Conservation (phyloP, 1,140 invertebrate species). For the Helicoverpa zea region DNA sequence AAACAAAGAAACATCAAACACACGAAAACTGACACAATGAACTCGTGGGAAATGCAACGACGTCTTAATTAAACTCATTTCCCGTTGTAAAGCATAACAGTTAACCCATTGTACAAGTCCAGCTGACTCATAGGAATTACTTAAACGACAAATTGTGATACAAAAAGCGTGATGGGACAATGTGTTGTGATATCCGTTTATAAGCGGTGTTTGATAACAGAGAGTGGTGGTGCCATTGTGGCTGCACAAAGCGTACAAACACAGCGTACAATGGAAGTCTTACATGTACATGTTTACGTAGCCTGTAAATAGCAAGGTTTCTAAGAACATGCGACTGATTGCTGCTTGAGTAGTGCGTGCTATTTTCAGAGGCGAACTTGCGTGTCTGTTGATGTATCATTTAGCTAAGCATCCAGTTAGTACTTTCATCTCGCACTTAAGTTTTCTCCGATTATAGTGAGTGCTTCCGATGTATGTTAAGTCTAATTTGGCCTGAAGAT, state of each 20-base stretch:
- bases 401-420: conserved; percentile 26
- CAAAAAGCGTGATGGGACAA: conserved; percentile 18
- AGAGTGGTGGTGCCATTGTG: conserved; percentile 34
- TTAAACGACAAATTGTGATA: conserved; percentile 26
- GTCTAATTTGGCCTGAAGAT: conserved; percentile 1
- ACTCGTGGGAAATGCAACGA: conserved; percentile 33
- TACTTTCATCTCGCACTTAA: conserved; percentile 31
- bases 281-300: neutral
- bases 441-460: neutral
- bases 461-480: conserved; percentile 7
- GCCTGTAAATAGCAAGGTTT: conserved; percentile 23
- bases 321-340: conserved; percentile 25
- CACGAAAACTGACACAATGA: conserved; percentile 37
- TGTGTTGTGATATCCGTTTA: conserved; percentile 34
- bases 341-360: neutral
- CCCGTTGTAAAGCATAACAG: conserved; percentile 23
- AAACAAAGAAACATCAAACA: conserved; percentile 11
- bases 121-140: conserved; percentile 29
- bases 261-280: conserved; percentile 13
- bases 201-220: conserved; percentile 28
- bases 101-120: conserved; percentile 11
- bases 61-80: conserved; percentile 31
- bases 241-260: neutral
- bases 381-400: conserved; percentile 15
- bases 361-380: conserved; percentile 13